phyloP scores from a whole-genome alignment of 2,888 invertebrate species.

The Nomada goodeniana region DNA sequence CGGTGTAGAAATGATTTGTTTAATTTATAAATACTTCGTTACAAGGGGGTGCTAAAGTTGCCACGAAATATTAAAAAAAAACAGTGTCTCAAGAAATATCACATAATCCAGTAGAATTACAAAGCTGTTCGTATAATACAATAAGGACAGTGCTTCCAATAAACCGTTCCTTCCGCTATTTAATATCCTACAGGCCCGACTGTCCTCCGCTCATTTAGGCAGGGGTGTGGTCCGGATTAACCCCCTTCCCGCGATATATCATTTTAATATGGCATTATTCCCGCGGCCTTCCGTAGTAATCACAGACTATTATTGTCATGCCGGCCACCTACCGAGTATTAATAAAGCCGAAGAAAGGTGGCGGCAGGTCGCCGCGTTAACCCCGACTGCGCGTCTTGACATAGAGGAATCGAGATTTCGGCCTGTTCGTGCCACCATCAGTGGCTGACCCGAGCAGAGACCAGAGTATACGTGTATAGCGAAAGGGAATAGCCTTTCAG shows the following conservation, averaged over 20 bases:
- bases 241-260: constrained; percentile 57
- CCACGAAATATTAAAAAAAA: too few species aligned
- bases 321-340: constrained; percentile 78
- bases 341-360: constrained; percentile 78
- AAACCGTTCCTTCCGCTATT: constrained; percentile 4
- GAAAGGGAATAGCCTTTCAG: constrained; percentile 32
- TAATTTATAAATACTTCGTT: too few species aligned
- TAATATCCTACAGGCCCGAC: constrained; percentile 17
- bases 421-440: constrained; percentile 64
- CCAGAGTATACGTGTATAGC: background rate
- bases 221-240: constrained; percentile 20
- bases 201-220: constrained; percentile 28
- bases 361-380: constrained; percentile 72
- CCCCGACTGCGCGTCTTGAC: constrained; percentile 68
- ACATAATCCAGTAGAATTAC: too few species aligned
- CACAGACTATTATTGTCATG: constrained; percentile 71
- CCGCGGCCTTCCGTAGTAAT: constrained; percentile 68
- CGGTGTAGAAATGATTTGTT: too few species aligned
- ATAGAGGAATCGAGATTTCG: constrained; percentile 73
- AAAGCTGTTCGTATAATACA: background rate
- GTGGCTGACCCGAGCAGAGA: constrained; percentile 51
- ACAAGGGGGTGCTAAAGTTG: too few species aligned
- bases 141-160: background rate
- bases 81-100: too few species aligned
- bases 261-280: constrained; percentile 70